Percentiles rank a stretch among this genome's conserved stretches.
Evolutionary conservation across 2,888 invertebrate species (phyloP).

Genomic region (Drosophila nigricruria): DNA sequence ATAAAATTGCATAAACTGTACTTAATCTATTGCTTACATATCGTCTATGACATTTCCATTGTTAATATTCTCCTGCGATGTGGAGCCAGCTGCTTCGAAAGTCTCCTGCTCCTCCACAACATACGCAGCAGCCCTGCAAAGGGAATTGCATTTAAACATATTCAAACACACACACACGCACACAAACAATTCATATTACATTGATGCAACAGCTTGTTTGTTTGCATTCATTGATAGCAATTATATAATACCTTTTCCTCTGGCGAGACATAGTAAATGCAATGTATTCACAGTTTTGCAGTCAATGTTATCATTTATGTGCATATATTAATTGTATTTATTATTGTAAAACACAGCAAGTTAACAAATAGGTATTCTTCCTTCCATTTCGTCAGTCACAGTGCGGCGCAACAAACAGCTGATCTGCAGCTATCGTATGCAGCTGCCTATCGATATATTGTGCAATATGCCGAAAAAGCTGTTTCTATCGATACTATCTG

Average conservation of each 20-base stretch:
- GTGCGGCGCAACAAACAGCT: background rate
- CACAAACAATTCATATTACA: no score
- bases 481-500: background rate
- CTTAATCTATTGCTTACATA: conserved; percentile 19
- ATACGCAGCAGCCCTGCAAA: conserved; percentile 19
- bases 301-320: conserved; percentile 40
- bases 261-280: conserved; percentile 61
- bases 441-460: conserved; percentile 32
- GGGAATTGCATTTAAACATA: background rate
- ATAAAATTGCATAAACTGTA: no score
- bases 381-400: conserved; percentile 26
- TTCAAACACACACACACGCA: background rate
- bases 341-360: conserved; percentile 20
- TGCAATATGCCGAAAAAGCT: background rate
- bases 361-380: conserved; percentile 10
- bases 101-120: conserved; percentile 17
- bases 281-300: background rate
- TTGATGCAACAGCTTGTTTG: conserved; percentile 1
- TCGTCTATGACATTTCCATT: conserved; percentile 26
- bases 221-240: background rate
- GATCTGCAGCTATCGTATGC: conserved; percentile 9
- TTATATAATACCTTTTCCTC: conserved; percentile 56
- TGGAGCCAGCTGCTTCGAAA: conserved; percentile 11
- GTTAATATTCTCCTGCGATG: conserved; percentile 21
- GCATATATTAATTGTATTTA: background rate